Percentiles rank a stretch among this genome's conserved stretches.
These are phyloP conservation scores for Pipistrellus pipistrellus DNA, from an alignment of 2,797 vertebrate genomes.

Conservation along the genomic window DNA sequence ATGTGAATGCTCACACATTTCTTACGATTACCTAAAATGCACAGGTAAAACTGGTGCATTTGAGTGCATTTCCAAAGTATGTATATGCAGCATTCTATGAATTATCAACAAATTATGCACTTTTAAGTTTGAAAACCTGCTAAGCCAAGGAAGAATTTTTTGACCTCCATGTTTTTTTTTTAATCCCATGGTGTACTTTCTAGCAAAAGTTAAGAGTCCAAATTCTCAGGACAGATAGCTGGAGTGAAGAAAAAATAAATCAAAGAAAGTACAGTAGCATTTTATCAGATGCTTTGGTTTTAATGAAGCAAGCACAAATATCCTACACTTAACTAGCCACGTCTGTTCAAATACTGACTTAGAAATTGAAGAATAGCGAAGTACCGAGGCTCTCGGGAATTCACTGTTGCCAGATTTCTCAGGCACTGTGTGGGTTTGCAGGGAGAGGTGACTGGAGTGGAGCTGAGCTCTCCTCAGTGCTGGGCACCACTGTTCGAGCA, in stretches of 20 bases:
- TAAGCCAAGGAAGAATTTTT: background rate
- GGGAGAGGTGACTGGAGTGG: background rate
- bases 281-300: slow-evolving; percentile 22
- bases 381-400: background rate
- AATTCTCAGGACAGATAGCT: background rate
- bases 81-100: background rate
- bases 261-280: background rate
- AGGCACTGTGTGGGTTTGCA: background rate
- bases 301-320: slow-evolving; percentile 49
- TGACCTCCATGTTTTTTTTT: background rate
- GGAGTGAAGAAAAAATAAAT: background rate
- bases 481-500: background rate
- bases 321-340: background rate
- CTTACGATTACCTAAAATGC: slow-evolving; percentile 1
- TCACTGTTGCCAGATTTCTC: background rate
- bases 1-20: background rate
- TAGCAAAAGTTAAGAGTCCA: background rate
- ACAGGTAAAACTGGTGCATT: background rate
- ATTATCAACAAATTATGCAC: background rate
- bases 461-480: background rate
- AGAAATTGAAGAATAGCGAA: slow-evolving; percentile 5
- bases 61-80: background rate
- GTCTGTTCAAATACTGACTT: slow-evolving; percentile 56
- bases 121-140: slow-evolving; percentile 1
- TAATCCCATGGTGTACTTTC: background rate